These are phyloP conservation scores for Beris morrisii DNA, from an alignment of 2,888 invertebrate species.

Conservation along the genomic window DNA sequence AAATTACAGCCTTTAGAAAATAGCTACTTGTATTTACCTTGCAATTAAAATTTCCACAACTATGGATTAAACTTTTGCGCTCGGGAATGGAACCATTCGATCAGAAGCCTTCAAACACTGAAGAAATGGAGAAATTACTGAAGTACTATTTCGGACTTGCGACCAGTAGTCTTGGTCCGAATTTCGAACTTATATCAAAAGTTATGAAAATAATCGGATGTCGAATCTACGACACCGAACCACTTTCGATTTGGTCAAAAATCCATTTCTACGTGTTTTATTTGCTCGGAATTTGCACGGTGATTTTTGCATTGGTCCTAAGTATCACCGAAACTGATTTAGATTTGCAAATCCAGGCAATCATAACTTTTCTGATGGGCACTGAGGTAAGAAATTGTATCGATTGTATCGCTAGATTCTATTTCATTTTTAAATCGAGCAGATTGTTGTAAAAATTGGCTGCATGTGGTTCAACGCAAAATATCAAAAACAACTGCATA, in stretches of 20 bases:
- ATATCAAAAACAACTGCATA: slow-evolving; percentile 15
- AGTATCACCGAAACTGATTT: slow-evolving; percentile 11
- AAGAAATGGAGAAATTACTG: slow-evolving; percentile 14
- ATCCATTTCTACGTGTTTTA: slow-evolving; percentile 20
- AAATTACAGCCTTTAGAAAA: not conserved
- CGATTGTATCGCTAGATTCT: not conserved
- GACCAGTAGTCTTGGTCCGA: slow-evolving; percentile 21
- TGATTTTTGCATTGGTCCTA: slow-evolving; percentile 16
- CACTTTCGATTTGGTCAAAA: slow-evolving; percentile 4
- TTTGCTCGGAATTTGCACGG: slow-evolving; percentile 17
- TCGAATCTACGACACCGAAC: slow-evolving; percentile 11
- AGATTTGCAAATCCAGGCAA: slow-evolving; percentile 18
- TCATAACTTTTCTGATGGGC: slow-evolving; percentile 23
- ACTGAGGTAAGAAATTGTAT: slow-evolving; percentile 21
- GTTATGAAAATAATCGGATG: slow-evolving; percentile 25
- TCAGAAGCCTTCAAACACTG: slow-evolving; percentile 10
- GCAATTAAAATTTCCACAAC: slow-evolving; percentile 2
- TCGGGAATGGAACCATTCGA: not conserved
- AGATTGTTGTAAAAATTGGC: slow-evolving; percentile 23
- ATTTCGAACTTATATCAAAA: slow-evolving; percentile 22
- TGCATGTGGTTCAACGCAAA: slow-evolving; percentile 25
- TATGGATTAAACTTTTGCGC: no score
- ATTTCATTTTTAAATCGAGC: not conserved
- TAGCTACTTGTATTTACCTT: not conserved
- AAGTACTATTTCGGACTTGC: slow-evolving; percentile 16